phyloP scores from a whole-genome alignment of 2,113 vertebrate genomes.

The Suncus etruscus region DNA sequence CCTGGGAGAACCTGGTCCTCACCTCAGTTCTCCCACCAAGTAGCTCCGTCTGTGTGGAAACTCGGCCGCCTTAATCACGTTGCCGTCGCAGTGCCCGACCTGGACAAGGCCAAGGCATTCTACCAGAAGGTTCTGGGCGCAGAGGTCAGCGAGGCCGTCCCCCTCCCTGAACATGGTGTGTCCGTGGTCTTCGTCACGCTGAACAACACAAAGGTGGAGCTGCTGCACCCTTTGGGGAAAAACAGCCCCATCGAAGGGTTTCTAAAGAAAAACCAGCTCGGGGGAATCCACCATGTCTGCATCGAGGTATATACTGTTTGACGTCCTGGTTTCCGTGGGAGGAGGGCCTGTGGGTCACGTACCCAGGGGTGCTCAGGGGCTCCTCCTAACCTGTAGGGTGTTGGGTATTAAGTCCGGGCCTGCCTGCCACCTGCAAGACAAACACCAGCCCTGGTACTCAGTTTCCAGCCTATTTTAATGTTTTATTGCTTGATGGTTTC shows the following conservation, averaged over 20 bases:
- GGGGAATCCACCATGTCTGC: slow-evolving; percentile 98
- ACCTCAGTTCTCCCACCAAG: slow-evolving; percentile 73
- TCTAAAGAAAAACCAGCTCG: slow-evolving; percentile 94
- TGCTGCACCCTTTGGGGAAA: slow-evolving; percentile 95
- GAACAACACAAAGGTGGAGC: slow-evolving; percentile 96
- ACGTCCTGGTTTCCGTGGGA: not conserved
- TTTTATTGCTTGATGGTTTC: too few species aligned
- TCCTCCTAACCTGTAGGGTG: too few species aligned
- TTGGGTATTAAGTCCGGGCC: too few species aligned
- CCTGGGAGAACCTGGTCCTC: slow-evolving; percentile 75
- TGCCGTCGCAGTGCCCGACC: slow-evolving; percentile 95
- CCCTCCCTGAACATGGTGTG: slow-evolving; percentile 95
- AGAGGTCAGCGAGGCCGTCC: slow-evolving; percentile 90
- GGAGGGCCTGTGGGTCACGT: not conserved
- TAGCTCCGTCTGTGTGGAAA: slow-evolving; percentile 90
- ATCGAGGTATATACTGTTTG: slow-evolving; percentile 91
- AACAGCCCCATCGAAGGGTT: slow-evolving; percentile 95
- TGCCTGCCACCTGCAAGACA: too few species aligned
- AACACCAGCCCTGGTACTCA: too few species aligned
- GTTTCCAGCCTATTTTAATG: too few species aligned
- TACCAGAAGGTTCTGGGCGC: slow-evolving; percentile 94
- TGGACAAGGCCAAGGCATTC: slow-evolving; percentile 92
- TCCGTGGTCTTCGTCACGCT: slow-evolving; percentile 96
- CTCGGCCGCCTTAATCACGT: slow-evolving; percentile 95
- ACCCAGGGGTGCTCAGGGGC: not conserved